Evolutionary conservation across 2,888 invertebrate species (phyloP), one percentile per base, ranked within the genome.

Genomic region (Melikaiella ostensackeni): DNA sequence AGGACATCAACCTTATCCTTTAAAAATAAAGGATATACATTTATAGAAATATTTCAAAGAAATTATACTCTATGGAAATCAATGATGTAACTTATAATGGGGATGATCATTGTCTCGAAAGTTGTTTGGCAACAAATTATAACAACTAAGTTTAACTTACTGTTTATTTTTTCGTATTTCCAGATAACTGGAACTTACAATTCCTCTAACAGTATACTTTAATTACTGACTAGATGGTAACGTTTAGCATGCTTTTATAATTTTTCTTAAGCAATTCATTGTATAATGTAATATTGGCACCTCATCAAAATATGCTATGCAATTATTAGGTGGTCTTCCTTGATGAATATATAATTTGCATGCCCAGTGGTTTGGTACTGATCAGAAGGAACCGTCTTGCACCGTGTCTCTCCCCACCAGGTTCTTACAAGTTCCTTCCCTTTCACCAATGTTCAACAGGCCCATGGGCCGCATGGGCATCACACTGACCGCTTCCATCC

Each of bases 391-490:
- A 70, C 70, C 50, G 27, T 33, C 70, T 70, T 70, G 70, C 70
- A 78, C 78, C 75, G 76, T 75, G 75, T 75, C 74, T 76, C 78
- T 35, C 80, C 80, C 80, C 80, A 77, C 79, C 80, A 77, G 21
- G 73, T 75, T 79, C 79, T 77, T 78, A 64, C 74, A 74, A 38
- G 80, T 76, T 79, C 80, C 77, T 79, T 79, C 78, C 82, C 84
- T 82, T 83, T 83, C 82, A 80, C 83, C 82, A 77, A 76, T 78
- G 79, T 79, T 80, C 61, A 78, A 74, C 70, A 79, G 75, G 80
- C 77, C 76, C 81, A 82, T 79, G 80, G 81, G 79, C 79, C 79
- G 82, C 80, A 77, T 79, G 80, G 80, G 76, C 79, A 81, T 83
- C 83, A 78, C 73, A 75, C 81, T 79, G 84, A 81, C 80, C 78